Base-by-base conservation (phyloP, 2,888 invertebrate genomes). In the Protonemura montana region DNA sequence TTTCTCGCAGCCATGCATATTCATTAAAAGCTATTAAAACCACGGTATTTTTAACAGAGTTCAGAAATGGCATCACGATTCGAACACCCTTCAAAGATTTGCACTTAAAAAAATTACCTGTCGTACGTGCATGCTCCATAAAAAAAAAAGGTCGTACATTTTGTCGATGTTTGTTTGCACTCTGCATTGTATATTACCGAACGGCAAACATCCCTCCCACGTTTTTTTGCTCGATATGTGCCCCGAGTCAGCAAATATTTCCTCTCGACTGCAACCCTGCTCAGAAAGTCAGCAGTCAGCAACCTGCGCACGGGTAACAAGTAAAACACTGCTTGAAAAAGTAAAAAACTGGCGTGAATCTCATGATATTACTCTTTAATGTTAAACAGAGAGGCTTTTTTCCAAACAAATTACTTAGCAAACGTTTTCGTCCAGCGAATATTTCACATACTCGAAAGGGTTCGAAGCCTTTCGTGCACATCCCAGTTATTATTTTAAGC, bases 21-120 rank as follows among this genome's bases (percentile, higher is more conserved):
- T 59, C 59, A 59, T 59, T 59, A 59, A 59, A 59, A 59, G 59
- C 59, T 59, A 59, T 59, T 59, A 59, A 59, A 59, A 59, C 59
- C 10, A 10, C 59, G 59, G 21, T 59, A 59, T 59, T 59, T 59
- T 59, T 59, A 59, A 59, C 59, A 2, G n/a, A n/a, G 59, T 59
- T 59, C 59, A 59, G 59, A 59, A 59, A 59, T 21, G 13, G 59
- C 59, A 10, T 21, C 59, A 21, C 21, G 59, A 59, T 59, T 59
- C 59, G 21, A 59, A 59, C 21, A 21, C 59, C 59, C 59, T 59
- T 13, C 21, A 59, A 59, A 59, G 59, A 10, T 59, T 59, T 59
- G 16, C 59, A 59, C 59, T 59, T 59, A 59, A 21, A 59, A n/a
- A 59, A 59, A 59, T 59, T 3, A 59, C 59, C 59, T 59, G 59